phyloP scores from a whole-genome alignment of 2,113 vertebrate species.

The Cynopterus brachyotis region DNA sequence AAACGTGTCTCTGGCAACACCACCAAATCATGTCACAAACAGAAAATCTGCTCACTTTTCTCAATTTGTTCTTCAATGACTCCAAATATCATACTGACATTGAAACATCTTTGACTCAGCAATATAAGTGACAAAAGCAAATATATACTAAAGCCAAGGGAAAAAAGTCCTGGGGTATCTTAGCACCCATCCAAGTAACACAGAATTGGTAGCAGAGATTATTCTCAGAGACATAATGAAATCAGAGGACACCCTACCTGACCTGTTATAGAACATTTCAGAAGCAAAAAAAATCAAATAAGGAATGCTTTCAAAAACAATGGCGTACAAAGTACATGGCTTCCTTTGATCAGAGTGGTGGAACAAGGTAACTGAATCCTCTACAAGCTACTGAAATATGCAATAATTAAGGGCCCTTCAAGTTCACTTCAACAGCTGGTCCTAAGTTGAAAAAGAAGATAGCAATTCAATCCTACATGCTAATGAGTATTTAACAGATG shows the following conservation, averaged over 20 bases:
- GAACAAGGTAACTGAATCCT: constrained; percentile 57
- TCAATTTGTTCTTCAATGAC: not conserved
- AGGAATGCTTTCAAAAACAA: constrained; percentile 72
- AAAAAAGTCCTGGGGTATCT: not conserved
- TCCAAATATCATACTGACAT: not conserved
- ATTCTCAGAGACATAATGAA: constrained; percentile 10
- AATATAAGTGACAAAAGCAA: not conserved
- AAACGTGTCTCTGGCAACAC: not conserved
- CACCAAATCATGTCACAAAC: not conserved
- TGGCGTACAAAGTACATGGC: not conserved
- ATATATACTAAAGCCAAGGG: not conserved
- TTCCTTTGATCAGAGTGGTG: constrained; percentile 68
- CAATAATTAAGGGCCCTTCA: constrained; percentile 57
- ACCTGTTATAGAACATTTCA: constrained; percentile 54
- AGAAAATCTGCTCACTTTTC: constrained; percentile 1
- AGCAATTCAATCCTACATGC: constrained; percentile 53
- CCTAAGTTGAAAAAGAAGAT: constrained; percentile 39
- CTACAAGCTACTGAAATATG: constrained; percentile 50
- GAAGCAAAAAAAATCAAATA: constrained; percentile 62
- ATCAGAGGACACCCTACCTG: constrained; percentile 42
- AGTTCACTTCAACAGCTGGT: constrained; percentile 57
- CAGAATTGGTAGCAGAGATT: constrained; percentile 28
- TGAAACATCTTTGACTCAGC: not conserved
- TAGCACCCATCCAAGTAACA: not conserved
- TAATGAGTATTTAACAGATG: constrained; percentile 69